Evolutionary conservation across 1,140 invertebrate species (phyloP).

Genomic region (Cryptotermes secundus): DNA sequence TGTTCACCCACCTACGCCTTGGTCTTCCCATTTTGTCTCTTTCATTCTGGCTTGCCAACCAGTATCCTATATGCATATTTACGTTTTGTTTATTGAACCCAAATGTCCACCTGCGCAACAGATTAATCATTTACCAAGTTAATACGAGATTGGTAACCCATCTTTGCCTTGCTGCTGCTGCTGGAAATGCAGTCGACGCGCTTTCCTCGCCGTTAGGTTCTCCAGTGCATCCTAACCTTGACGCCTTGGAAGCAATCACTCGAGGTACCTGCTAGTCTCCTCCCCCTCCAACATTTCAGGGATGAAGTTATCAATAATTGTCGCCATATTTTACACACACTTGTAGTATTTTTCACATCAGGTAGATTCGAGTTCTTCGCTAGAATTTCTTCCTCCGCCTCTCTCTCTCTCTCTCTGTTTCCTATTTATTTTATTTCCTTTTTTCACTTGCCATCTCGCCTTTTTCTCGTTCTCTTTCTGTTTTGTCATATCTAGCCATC

Average conservation of each 20-base stretch:
- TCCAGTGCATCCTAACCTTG: not conserved
- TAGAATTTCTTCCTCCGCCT: slow-evolving; percentile 21
- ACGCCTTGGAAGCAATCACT: not conserved
- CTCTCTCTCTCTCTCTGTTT: not conserved
- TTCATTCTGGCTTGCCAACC: too few relatives aligned
- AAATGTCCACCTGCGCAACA: too few relatives aligned
- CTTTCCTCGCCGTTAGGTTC: not conserved
- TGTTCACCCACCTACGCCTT: too few relatives aligned
- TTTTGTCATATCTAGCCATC: not conserved
- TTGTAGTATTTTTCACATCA: slow-evolving; percentile 24
- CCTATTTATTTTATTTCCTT: not conserved
- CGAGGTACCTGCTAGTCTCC: not conserved
- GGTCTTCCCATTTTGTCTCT: too few relatives aligned
- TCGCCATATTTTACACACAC: slow-evolving; percentile 27
- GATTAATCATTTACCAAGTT: too few relatives aligned
- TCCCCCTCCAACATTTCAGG: not conserved
- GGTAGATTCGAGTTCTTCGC: slow-evolving; percentile 2
- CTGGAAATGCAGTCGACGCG: not conserved
- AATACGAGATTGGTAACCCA: too few relatives aligned
- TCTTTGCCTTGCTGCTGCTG: too few relatives aligned
- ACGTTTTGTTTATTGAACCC: too few relatives aligned
- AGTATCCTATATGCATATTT: too few relatives aligned
- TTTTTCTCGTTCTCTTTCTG: slow-evolving; percentile 11
- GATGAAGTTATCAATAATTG: slow-evolving; percentile 33
- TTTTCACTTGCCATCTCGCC: not conserved